Evolutionary conservation across 2,888 invertebrate species (phyloP).

Genomic region (Venusia cambrica): DNA sequence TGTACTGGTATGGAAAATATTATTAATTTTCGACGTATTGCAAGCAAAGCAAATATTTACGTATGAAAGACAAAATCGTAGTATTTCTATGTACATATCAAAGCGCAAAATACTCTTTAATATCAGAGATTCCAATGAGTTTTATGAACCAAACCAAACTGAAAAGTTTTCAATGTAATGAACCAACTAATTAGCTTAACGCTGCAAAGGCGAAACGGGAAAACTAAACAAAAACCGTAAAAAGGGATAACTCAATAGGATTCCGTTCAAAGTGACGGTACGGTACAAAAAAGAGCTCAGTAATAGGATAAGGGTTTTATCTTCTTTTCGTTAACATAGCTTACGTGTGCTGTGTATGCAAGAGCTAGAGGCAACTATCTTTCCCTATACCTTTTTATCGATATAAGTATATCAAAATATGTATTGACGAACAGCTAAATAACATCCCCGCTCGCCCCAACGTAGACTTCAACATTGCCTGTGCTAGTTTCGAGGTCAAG

Average conservation of each 20-base stretch:
- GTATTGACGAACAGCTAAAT: too few relatives aligned
- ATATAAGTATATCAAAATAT: too few relatives aligned
- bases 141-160: slow-evolving; percentile 11
- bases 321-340: slow-evolving; percentile 74
- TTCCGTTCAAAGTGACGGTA: slow-evolving; percentile 36
- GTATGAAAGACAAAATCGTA: too few relatives aligned
- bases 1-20: too few relatives aligned
- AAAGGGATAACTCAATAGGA: slow-evolving; percentile 32
- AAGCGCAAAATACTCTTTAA: too few relatives aligned
- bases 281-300: slow-evolving; percentile 44
- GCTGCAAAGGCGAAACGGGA: slow-evolving; percentile 5
- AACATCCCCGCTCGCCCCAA: not conserved
- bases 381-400: too few relatives aligned
- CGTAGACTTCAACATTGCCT: too few relatives aligned
- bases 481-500: too few relatives aligned
- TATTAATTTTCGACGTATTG: too few relatives aligned
- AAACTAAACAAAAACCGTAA: slow-evolving; percentile 23
- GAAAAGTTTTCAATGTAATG: slow-evolving; percentile 12
- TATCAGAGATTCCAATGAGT: too few relatives aligned
- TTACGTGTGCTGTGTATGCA: slow-evolving; percentile 47
- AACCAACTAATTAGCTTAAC: slow-evolving; percentile 19
- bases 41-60: too few relatives aligned
- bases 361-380: slow-evolving; percentile 3
- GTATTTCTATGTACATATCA: too few relatives aligned
- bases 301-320: slow-evolving; percentile 79